These are phyloP conservation scores for Halisarca cf. caerulea DNA, from an alignment of 37 sponge, comb jelly and placozoan genomes.

Conservation along the genomic window DNA sequence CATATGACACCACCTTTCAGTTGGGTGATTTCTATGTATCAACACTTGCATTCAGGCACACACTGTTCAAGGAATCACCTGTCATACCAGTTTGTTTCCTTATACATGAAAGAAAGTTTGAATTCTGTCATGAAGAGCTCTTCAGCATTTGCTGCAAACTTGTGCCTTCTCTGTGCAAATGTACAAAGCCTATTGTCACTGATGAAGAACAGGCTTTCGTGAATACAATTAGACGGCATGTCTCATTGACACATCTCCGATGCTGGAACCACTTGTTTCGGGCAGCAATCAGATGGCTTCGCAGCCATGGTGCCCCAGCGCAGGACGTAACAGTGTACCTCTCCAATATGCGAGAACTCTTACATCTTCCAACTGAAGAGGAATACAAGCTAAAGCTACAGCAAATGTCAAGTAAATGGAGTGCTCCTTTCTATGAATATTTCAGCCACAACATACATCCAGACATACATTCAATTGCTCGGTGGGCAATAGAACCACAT, in stretches of 20 bases:
- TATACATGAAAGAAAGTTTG: conserved; percentile 58
- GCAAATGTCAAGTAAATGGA: conserved; percentile 8
- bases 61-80: conserved; percentile 38
- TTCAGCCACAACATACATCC: conserved; percentile 27
- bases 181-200: conserved; percentile 37
- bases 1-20: conserved; percentile 63
- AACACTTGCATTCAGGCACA: conserved; percentile 53
- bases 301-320: conserved; percentile 19
- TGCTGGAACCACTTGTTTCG: conserved; percentile 51
- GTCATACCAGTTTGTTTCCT: conserved; percentile 47
- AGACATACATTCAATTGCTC: conserved; percentile 5
- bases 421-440: conserved; percentile 29
- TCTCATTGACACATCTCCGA: conserved; percentile 23
- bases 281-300: conserved; percentile 26
- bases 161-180: conserved; percentile 26
- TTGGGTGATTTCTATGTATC: conserved; percentile 65
- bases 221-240: conserved; percentile 27
- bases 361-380: conserved; percentile 12
- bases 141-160: conserved; percentile 32
- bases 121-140: conserved; percentile 31
- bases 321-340: conserved; percentile 18
- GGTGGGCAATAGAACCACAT: conserved; percentile 23
- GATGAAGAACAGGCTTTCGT: conserved; percentile 49
- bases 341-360: conserved; percentile 12
- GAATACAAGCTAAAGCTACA: not conserved